These are phyloP conservation scores for Drosophila setosimentum DNA, from an alignment of 2,888 invertebrate genomes.

Conservation along the genomic window DNA sequence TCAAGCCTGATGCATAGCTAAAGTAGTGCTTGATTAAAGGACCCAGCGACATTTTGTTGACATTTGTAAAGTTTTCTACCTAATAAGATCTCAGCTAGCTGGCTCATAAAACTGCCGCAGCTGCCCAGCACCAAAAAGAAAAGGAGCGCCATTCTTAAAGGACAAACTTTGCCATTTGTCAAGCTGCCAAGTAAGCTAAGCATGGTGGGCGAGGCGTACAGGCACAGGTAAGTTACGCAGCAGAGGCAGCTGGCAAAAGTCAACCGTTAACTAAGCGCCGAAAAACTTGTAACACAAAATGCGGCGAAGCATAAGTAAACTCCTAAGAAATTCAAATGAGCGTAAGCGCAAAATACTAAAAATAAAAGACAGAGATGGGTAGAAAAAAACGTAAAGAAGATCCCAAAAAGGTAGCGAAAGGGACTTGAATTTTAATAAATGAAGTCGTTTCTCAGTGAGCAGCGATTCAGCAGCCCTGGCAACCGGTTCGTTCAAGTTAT, in stretches of 20 bases:
- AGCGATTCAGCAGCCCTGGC: slow-evolving; percentile 12
- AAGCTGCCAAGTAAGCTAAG: slow-evolving; percentile 26
- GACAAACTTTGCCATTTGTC: slow-evolving; percentile 60
- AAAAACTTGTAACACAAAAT: slow-evolving; percentile 77
- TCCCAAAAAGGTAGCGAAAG: slow-evolving; percentile 17
- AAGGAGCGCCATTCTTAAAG: slow-evolving; percentile 34
- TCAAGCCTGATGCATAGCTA: slow-evolving; percentile 22
- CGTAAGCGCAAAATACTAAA: slow-evolving; percentile 63
- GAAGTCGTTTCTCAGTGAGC: slow-evolving; percentile 51
- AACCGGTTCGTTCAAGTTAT: slow-evolving; percentile 20
- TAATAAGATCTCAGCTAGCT: slow-evolving; percentile 56
- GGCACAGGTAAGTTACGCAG: slow-evolving; percentile 4
- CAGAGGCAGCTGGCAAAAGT: slow-evolving; percentile 63
- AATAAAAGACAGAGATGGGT: slow-evolving; percentile 20
- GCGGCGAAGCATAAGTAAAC: slow-evolving; percentile 74
- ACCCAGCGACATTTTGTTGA: slow-evolving; percentile 67
- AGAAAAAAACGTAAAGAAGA: slow-evolving; percentile 15
- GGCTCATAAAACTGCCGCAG: slow-evolving; percentile 56
- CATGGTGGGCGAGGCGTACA: background rate
- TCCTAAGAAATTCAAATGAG: slow-evolving; percentile 78
- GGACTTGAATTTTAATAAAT: slow-evolving; percentile 71
- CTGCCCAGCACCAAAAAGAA: slow-evolving; percentile 33
- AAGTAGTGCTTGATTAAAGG: slow-evolving; percentile 68
- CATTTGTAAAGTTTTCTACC: slow-evolving; percentile 70
- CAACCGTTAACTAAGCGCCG: slow-evolving; percentile 80